Percentiles rank a stretch among this genome's conserved stretches.
phyloP scores from a whole-genome alignment of 1,140 invertebrate genomes.

The Limonius californicus region DNA sequence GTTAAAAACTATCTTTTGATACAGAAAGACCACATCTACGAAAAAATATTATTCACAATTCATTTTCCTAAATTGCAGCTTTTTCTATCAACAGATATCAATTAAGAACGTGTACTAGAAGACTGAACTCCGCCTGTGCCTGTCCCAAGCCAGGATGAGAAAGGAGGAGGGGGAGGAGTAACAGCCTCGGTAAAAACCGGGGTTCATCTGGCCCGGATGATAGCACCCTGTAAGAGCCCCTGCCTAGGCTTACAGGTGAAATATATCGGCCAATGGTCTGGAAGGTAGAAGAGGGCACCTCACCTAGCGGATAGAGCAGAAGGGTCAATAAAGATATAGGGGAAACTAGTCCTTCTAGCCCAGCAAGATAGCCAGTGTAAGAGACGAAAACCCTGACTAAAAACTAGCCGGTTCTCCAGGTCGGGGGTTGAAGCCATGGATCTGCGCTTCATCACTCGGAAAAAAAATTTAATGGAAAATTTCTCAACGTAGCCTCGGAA shows the following conservation, averaged over 20 bases:
- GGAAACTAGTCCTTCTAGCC: no score
- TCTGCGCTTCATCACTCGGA: conserved; percentile 10
- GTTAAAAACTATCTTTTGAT: no score
- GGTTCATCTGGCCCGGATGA: conserved; percentile 29
- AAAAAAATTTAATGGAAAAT: background rate
- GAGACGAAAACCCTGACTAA: background rate
- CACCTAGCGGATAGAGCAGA: no score
- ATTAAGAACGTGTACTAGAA: no score
- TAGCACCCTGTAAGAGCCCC: conserved; percentile 29
- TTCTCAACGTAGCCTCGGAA: no score
- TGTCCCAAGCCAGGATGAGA: background rate
- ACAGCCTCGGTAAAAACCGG: conserved; percentile 27
- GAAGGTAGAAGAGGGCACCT: no score
- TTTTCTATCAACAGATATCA: no score
- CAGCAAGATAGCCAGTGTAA: background rate
- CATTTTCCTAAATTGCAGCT: no score
- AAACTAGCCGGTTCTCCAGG: background rate
- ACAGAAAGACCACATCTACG: no score
- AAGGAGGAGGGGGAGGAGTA: conserved; percentile 11
- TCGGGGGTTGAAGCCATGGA: conserved; percentile 16
- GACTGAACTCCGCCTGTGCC: no score
- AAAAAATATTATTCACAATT: no score
- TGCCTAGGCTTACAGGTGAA: conserved; percentile 23
- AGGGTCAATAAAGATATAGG: no score
- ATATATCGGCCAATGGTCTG: background rate